Base-by-base conservation (phyloP, 1,140 invertebrate species). In the Adelges cooleyi region DNA sequence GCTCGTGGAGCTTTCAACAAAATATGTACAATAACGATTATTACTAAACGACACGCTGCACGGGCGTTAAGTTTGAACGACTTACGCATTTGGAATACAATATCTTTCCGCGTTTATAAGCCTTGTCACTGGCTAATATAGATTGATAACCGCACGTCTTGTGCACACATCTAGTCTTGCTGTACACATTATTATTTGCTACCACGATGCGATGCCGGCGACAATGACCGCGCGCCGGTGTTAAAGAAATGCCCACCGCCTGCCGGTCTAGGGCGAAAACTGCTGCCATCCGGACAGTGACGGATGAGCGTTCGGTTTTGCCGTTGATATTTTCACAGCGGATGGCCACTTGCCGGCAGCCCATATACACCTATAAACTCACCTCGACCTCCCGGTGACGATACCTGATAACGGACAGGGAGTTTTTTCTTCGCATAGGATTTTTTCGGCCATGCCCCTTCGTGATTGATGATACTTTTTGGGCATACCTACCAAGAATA, bases 151-250 rank as follows among this genome's bases (percentile, higher is more conserved):
- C n/a, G 11, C 18, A 13, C 46, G 53, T 33, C 42, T 50, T 65
- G 62, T 66, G 67, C 65, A 68, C 65, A 48, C 49, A 25, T 3
- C 4, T 6, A 15, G 10, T 5, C 11, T 8, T 36, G 17, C n/a
- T n/a, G n/a, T n/a, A n/a, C n/a, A n/a, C 33, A 53, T 38, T 22
- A 29, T 18, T 15, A 6, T 38, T 38, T 38, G n/a, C n/a, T n/a
- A 13, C 23, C 8, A 10, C 18, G 38, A 9, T 1, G 53, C 18
- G 38, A 9, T 1, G 53, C 23, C 22, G 36, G 68, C 22, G 25
- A 69, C 67, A 69, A 69, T 50, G 48, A 67, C 51, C 53, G 62
- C 62, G n/a, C 66, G 68, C 22, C 9, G 29, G 29, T 33, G 29
- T 40, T n/a, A 22, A 54, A 44, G 38, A 42, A 25, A 44, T 48